These are phyloP conservation scores for Polylopha cassiicola DNA, from an alignment of 2,888 invertebrate species.

Conservation along the genomic window DNA sequence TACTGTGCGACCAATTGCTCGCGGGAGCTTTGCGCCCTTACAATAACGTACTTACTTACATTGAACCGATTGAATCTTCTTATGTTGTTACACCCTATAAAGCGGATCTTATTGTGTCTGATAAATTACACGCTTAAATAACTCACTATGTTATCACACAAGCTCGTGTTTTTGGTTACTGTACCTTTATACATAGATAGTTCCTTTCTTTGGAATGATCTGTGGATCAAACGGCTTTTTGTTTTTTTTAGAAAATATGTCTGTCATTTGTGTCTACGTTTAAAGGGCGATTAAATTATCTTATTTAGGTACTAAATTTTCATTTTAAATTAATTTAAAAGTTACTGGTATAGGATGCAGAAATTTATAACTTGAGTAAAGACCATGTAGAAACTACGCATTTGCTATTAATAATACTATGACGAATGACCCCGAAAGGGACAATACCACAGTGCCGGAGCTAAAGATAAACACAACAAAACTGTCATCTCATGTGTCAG, in stretches of 20 bases:
- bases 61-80: conserved; percentile 19
- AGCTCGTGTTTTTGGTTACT: no score
- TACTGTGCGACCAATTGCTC: conserved; percentile 47
- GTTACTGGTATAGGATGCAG: no score
- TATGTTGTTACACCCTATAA: conserved; percentile 13
- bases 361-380: conserved; percentile 24
- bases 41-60: conserved; percentile 28
- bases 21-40: conserved; percentile 37
- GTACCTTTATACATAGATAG: no score
- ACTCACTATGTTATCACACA: no score
- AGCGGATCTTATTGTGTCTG: conserved; percentile 10
- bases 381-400: no score
- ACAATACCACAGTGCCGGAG: conserved; percentile 36
- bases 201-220: no score
- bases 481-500: conserved; percentile 38
- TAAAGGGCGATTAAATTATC: no score
- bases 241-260: no score
- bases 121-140: conserved; percentile 1
- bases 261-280: no score
- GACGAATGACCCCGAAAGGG: conserved; percentile 36
- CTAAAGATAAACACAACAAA: conserved; percentile 37
- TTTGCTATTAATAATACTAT: conserved; percentile 21
- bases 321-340: no score
- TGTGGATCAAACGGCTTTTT: no score
- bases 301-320: no score